These are phyloP conservation scores for Drosophila azteca DNA, from an alignment of 1,140 invertebrate species.

Conservation along the genomic window DNA sequence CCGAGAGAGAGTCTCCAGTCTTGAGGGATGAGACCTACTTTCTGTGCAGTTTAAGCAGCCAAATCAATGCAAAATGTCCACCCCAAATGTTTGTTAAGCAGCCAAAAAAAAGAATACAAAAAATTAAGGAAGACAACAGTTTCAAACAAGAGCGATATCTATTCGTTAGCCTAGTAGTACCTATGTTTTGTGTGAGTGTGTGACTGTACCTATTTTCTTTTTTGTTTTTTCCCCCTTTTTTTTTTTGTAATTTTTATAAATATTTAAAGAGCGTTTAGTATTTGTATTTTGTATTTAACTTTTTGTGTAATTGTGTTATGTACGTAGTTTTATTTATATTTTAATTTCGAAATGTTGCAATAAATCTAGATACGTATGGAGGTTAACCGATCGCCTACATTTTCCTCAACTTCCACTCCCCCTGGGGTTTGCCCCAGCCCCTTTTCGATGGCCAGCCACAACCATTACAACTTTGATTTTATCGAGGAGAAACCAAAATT, in stretches of 20 bases:
- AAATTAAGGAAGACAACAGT: constrained; percentile 1
- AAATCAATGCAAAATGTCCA: constrained; percentile 50
- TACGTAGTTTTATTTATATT: constrained; percentile 49
- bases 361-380: constrained; percentile 46
- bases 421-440: background rate
- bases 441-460: constrained; percentile 5
- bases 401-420: background rate
- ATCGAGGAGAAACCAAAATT: constrained; percentile 52
- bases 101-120: constrained; percentile 6
- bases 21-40: background rate
- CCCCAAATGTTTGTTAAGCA: constrained; percentile 29
- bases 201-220: constrained; percentile 28
- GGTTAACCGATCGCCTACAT: constrained; percentile 2
- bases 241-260: constrained; percentile 52
- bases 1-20: no score
- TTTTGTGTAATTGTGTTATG: constrained; percentile 40
- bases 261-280: constrained; percentile 26
- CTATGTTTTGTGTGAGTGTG: constrained; percentile 28
- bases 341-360: constrained; percentile 56
- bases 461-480: constrained; percentile 43
- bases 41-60: constrained; percentile 6
- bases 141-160: constrained; percentile 28
- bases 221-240: constrained; percentile 26
- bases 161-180: constrained; percentile 32
- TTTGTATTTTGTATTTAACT: constrained; percentile 49